phyloP scores from a whole-genome alignment of 2,888 invertebrate species.

The Ametastegia equiseti region DNA sequence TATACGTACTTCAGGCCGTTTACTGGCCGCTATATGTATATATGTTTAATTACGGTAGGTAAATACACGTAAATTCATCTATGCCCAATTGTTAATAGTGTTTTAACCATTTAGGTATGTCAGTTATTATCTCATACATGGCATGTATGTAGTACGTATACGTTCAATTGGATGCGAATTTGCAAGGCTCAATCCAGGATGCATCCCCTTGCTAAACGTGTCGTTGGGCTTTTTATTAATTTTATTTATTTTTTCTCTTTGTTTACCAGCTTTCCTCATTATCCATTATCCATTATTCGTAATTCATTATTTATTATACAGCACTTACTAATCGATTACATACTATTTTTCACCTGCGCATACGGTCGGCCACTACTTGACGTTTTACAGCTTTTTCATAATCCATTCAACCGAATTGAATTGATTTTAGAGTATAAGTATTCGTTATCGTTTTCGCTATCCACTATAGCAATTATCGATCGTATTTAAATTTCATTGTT shows the following conservation, averaged over 20 bases:
- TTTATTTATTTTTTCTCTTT: no score
- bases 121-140: conserved; percentile 8
- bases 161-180: conserved; percentile 2
- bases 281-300: conserved; percentile 36
- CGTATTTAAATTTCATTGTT: background rate
- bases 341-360: background rate
- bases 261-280: background rate
- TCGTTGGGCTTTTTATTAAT: background rate
- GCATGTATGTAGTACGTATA: no score
- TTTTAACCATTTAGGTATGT: background rate
- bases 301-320: conserved; percentile 45
- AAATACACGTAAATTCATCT: conserved; percentile 44
- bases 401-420: background rate
- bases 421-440: background rate
- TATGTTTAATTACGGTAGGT: conserved; percentile 22
- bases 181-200: background rate
- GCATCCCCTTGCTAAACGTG: background rate
- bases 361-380: conserved; percentile 42
- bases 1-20: conserved; percentile 30
- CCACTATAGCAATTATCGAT: background rate
- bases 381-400: conserved; percentile 37
- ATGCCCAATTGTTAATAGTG: conserved; percentile 39
- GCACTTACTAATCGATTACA: conserved; percentile 37
- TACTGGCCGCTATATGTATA: conserved; percentile 31
- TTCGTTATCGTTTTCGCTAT: background rate